Evolutionary conservation across 2,888 invertebrate species (phyloP).

Genomic region (Chloroclystis v-ata): DNA sequence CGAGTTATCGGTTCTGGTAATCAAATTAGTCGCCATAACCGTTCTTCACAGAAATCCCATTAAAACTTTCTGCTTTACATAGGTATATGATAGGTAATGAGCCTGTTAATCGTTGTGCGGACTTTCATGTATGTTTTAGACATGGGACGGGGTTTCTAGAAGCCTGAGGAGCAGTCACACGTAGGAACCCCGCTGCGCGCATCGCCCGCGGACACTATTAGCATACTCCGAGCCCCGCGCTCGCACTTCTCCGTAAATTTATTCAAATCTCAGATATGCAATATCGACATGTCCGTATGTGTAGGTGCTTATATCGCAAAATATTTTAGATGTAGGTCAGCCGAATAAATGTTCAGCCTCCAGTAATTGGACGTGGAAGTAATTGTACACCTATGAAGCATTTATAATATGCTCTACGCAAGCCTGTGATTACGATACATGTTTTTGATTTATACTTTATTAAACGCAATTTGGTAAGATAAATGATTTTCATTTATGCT

Average conservation of each 20-base stretch:
- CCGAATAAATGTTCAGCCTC: conserved; percentile 51
- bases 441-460: conserved; percentile 62
- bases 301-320: conserved; percentile 62
- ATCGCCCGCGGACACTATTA: conserved; percentile 49
- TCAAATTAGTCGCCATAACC: conserved; percentile 15
- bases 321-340: conserved; percentile 57
- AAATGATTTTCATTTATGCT: conserved; percentile 39
- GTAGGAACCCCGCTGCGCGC: conserved; percentile 34
- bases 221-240: conserved; percentile 39
- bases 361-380: conserved; percentile 58
- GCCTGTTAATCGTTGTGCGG: conserved; percentile 15
- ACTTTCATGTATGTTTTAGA: conserved; percentile 24
- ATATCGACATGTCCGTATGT: conserved; percentile 56
- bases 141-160: conserved; percentile 21
- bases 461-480: conserved; percentile 58
- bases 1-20: conserved; percentile 17
- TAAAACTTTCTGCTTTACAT: conserved; percentile 26
- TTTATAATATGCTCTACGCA: conserved; percentile 52
- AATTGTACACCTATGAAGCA: conserved; percentile 61
- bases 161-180: conserved; percentile 22
- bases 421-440: conserved; percentile 58
- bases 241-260: conserved; percentile 36
- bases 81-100: conserved; percentile 23
- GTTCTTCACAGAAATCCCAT: conserved; percentile 22
- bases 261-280: conserved; percentile 50